Percentiles rank a stretch among this genome's conserved stretches.
These are phyloP conservation scores for Limnephilus auricula DNA, from an alignment of 2,888 invertebrate species.

Conservation along the genomic window DNA sequence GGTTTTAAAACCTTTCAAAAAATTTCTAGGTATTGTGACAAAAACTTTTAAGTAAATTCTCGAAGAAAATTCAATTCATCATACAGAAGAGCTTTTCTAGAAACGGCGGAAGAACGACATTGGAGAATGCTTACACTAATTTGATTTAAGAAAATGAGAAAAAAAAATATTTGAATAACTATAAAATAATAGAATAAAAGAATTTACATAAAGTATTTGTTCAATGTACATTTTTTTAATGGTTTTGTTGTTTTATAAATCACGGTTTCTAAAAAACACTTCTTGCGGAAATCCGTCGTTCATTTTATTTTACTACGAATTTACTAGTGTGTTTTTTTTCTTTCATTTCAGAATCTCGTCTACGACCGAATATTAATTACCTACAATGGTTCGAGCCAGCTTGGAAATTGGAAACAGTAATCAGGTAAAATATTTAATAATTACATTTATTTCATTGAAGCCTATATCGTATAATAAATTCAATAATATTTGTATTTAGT, in stretches of 20 bases:
- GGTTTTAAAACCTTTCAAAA: not conserved
- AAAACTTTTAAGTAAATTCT: not conserved
- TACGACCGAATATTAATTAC: not conserved
- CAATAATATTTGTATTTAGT: not conserved
- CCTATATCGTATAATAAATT: not conserved
- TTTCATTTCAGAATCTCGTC: constrained; percentile 28
- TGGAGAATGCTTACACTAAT: not conserved
- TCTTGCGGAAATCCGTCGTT: not conserved
- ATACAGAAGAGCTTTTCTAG: not conserved
- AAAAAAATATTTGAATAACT: not conserved
- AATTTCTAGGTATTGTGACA: not conserved
- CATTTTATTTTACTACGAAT: not conserved
- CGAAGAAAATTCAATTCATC: not conserved
- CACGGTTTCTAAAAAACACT: not conserved
- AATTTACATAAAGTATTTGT: too few relatives aligned
- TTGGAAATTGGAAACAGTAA: constrained; percentile 74
- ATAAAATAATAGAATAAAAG: too few relatives aligned
- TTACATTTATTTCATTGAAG: not conserved
- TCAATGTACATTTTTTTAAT: too few relatives aligned
- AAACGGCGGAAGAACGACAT: not conserved
- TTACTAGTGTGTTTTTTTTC: not conserved
- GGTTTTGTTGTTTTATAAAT: not conserved
- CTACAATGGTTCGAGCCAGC: constrained; percentile 62
- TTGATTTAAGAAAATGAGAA: not conserved
- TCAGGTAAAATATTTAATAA: constrained; percentile 70